These are phyloP conservation scores for Lithophane semibrunnea DNA, from an alignment of 2,888 invertebrate species.

Conservation along the genomic window DNA sequence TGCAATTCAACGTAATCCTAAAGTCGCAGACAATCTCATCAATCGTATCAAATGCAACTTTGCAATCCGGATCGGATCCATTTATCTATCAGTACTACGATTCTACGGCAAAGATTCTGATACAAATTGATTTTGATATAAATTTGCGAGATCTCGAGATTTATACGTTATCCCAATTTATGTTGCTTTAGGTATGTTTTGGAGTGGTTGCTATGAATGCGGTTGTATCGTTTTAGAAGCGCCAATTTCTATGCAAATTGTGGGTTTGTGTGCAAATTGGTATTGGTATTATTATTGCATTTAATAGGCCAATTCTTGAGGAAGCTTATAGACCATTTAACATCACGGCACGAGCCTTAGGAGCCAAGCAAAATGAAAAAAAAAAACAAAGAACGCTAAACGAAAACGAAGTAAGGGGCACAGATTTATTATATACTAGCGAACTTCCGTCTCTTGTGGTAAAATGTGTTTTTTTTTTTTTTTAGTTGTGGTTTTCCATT, in stretches of 20 bases:
- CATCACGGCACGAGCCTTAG: no score
- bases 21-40: conserved; percentile 38
- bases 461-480: no score
- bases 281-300: no score
- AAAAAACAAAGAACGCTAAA: no score
- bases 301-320: no score
- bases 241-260: not conserved
- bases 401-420: no score
- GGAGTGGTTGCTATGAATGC: not conserved
- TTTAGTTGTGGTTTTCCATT: no score
- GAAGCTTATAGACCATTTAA: no score
- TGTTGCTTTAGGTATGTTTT: not conserved
- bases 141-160: conserved; percentile 20
- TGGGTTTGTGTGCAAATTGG: not conserved
- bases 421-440: no score
- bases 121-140: conserved; percentile 30
- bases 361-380: no score
- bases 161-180: conserved; percentile 14
- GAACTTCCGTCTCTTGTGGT: no score
- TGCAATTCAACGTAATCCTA: conserved; percentile 19
- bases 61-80: conserved; percentile 36
- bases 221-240: not conserved
- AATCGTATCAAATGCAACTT: conserved; percentile 48
- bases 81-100: conserved; percentile 30
- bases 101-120: not conserved